Evolutionary conservation across 2,113 vertebrate species (phyloP), one percentile per base, ranked within the genome.

Genomic region (Oncorhynchus keta): DNA sequence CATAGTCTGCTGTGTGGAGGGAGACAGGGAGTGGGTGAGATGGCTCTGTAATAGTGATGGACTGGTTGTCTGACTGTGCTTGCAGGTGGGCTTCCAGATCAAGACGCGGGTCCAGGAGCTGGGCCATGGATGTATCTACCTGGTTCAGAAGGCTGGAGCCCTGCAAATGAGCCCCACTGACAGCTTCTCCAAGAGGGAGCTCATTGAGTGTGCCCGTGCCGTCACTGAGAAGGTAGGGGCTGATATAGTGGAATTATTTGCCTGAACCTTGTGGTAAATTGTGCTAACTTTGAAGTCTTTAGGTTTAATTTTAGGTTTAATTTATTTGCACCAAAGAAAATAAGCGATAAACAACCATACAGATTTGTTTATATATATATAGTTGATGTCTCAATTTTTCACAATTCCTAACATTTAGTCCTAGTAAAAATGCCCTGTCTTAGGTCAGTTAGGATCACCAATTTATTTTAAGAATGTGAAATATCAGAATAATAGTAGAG

Each of bases 131-230:
- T 99, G 97, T 68, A 99, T 99, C 88, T 97, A 96, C 84, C 94
- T 99, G 90, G 98, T 99, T 26, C 97, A 99, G 91, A 99, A 99
- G 89, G 98, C 97, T 0, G 97, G 97, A 57, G 97, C 97, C 20
- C 93, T 99, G 71, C 98, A 99, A 92, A 95, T 98, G 74, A 98
- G 96, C 85, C 98, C 98, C 73, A 96, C 95, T 0, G 98, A 99
- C 87, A 96, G 95, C 87, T 99, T 99, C 88, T 97, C 96, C 81
- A 99, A 99, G 80, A 91, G 95, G 79, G 98, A 99, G 89, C 92
- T 99, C 85, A 99, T 98, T 16, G 97, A 99, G 70, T 98, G 97
- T 65, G 97, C 98, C 28, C 95, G 96, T 0, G 91, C 96, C 0
- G 97, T 99, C 90, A 97, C 97, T 0, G 97, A 99, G 83, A 99